Conservation (phyloP, 2,113 vertebrate genomes). For the Cavia porcellus region DNA sequence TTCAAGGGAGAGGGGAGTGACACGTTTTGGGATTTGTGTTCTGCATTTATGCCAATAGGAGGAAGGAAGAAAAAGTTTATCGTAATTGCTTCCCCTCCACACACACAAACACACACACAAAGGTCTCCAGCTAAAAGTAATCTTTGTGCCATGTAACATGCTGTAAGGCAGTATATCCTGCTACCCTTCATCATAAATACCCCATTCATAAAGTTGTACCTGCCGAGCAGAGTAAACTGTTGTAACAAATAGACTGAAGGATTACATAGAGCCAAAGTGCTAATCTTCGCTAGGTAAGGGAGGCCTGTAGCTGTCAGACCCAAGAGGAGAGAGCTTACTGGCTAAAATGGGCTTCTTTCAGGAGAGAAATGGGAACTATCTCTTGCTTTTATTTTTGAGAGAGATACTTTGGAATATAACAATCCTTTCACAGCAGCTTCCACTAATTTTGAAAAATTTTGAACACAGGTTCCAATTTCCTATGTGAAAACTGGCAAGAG, state of each 20-base stretch:
- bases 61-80: not conserved
- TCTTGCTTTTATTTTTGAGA: not conserved
- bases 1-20: not conserved
- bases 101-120: too few species aligned
- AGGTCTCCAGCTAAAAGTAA: not conserved
- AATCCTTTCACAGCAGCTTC: not conserved
- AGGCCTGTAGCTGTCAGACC: not conserved
- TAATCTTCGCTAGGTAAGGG: not conserved
- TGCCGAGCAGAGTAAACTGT: not conserved
- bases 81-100: not conserved
- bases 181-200: not conserved
- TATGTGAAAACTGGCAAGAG: not conserved
- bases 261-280: not conserved
- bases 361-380: not conserved
- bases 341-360: not conserved
- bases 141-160: not conserved
- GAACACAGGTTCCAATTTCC: not conserved
- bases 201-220: not conserved
- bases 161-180: not conserved
- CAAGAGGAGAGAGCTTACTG: not conserved
- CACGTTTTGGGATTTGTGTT: not conserved
- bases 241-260: not conserved
- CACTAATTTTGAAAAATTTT: not conserved
- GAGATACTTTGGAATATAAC: not conserved
- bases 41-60: not conserved